A percentile compares a stretch with the other conserved stretches of the same genome.
Evolutionary conservation across 2,113 vertebrate genomes (phyloP).

Genomic region (Ptyas mucosa): DNA sequence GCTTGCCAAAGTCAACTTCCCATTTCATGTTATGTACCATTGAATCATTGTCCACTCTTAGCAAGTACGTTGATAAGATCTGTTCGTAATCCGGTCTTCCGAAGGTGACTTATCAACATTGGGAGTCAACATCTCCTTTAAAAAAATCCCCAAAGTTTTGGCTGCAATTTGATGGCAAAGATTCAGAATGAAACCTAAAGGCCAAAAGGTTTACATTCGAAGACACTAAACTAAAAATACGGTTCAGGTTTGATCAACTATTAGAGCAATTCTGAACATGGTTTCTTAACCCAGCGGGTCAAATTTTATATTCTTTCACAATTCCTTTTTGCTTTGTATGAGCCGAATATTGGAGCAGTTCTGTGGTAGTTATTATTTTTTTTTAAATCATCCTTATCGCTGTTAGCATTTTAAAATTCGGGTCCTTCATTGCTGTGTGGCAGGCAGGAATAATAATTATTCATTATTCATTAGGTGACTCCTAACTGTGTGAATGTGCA

Average conservation of each 20-base stretch:
- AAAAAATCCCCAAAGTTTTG: not conserved
- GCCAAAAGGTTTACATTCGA: not conserved
- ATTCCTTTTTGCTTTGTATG: not conserved
- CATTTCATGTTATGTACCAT: not conserved
- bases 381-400: not conserved
- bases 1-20: not conserved
- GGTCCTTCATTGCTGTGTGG: not conserved
- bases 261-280: not conserved
- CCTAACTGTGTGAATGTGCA: not conserved
- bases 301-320: not conserved
- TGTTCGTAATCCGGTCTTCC: not conserved
- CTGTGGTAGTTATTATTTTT: not conserved
- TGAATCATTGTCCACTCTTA: not conserved
- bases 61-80: not conserved
- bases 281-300: not conserved
- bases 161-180: not conserved
- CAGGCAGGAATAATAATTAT: not conserved
- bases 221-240: not conserved
- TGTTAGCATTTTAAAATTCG: not conserved
- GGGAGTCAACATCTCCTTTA: not conserved
- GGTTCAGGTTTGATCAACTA: not conserved
- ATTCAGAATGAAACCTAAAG: not conserved
- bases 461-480: not conserved
- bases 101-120: not conserved
- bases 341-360: not conserved